These are phyloP conservation scores for Marisa cornuarietis DNA, from an alignment of 1,140 invertebrate genomes.

Conservation along the genomic window DNA sequence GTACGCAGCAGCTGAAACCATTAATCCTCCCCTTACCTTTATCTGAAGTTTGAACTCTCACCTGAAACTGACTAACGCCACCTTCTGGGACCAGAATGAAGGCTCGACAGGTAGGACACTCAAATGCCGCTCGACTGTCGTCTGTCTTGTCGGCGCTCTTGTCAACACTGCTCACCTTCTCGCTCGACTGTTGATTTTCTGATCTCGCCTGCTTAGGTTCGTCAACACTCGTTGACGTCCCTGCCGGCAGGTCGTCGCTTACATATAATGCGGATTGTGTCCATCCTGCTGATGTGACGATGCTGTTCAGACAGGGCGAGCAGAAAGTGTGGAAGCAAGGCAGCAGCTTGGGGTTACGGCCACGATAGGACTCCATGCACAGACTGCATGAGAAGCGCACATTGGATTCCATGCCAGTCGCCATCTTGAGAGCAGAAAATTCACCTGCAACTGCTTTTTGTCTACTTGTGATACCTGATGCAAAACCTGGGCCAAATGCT, in stretches of 20 bases:
- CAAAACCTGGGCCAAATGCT: too few relatives aligned
- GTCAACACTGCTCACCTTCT: background rate
- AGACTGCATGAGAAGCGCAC: background rate
- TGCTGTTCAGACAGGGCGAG: background rate
- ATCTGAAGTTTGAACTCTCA: too few relatives aligned
- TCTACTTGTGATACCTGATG: too few relatives aligned
- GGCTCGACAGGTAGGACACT: background rate
- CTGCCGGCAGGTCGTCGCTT: background rate
- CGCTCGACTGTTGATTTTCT: background rate
- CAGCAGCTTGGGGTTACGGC: slow-evolving; percentile 1
- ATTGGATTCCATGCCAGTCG: too few relatives aligned
- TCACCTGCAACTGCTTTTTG: too few relatives aligned
- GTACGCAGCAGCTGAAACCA: too few relatives aligned
- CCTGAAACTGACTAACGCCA: background rate
- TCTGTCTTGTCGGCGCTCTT: background rate
- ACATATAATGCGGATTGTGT: background rate
- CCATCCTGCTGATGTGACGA: background rate
- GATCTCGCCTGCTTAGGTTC: background rate
- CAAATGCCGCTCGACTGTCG: background rate
- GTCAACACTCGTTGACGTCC: too few relatives aligned
- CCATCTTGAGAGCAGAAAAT: too few relatives aligned
- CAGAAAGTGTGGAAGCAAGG: slow-evolving; percentile 12
- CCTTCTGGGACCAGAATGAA: background rate
- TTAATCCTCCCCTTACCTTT: too few relatives aligned
- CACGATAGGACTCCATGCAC: slow-evolving; percentile 1